phyloP scores from a whole-genome alignment of 1,140 invertebrate species.

The Bombus terrestris region DNA sequence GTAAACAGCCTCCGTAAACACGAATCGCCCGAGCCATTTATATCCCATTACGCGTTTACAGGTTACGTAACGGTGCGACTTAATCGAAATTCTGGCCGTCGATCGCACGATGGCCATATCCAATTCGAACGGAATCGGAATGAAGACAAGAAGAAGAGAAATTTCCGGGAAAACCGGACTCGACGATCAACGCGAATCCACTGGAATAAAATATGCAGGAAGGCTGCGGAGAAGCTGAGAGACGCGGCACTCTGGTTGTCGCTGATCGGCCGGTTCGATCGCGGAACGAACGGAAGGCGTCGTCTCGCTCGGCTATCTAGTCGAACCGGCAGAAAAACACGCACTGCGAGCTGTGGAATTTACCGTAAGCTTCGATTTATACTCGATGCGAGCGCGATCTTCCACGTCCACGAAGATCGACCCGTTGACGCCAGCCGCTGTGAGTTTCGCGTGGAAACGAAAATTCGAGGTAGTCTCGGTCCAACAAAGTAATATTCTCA shows the following conservation, averaged over 20 bases:
- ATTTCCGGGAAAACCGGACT: background rate
- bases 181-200: background rate
- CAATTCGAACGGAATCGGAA: background rate
- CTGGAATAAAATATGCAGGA: background rate
- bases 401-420: background rate
- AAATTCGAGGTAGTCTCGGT: background rate
- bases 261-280: conserved; percentile 43
- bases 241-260: conserved; percentile 27
- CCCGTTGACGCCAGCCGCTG: background rate
- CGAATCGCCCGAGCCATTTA: conserved; percentile 16
- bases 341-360: background rate
- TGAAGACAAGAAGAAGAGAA: background rate
- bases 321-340: conserved; percentile 4
- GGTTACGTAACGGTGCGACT: conserved; percentile 20
- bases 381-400: background rate
- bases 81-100: background rate
- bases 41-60: background rate
- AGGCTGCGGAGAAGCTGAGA: background rate
- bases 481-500: no score
- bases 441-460: background rate
- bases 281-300: conserved; percentile 13
- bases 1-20: conserved; percentile 45
- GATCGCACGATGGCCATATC: no score
- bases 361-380: background rate
- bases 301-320: conserved; percentile 19